These are phyloP conservation scores for Brachionus koreanus DNA, from an alignment of 1,140 invertebrate species.

Conservation along the genomic window DNA sequence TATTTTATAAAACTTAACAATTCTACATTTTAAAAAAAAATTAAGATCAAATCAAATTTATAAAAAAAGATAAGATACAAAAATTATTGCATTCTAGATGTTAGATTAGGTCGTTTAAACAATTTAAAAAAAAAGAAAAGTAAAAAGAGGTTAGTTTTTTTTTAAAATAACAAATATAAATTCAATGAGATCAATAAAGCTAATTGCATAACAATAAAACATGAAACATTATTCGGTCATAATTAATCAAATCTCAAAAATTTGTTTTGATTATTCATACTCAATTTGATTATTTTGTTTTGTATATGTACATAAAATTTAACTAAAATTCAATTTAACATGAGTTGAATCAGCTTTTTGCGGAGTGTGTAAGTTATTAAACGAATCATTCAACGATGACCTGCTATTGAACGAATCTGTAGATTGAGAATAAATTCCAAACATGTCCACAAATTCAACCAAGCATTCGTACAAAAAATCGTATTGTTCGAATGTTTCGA, in stretches of 20 bases:
- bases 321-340: conserved; percentile 30
- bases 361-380: background rate
- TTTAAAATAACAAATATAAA: background rate
- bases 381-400: conserved; percentile 1
- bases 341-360: background rate
- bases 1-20: background rate
- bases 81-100: background rate
- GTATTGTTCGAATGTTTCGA: conserved; percentile 76
- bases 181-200: background rate
- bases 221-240: background rate
- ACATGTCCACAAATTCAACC: conserved; percentile 30
- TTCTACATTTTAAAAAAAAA: background rate
- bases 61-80: background rate
- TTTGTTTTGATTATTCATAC: background rate
- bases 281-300: background rate
- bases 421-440: conserved; percentile 18
- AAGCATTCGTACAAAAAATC: conserved; percentile 43
- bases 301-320: background rate
- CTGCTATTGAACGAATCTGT: conserved; percentile 16
- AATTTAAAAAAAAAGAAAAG: background rate
- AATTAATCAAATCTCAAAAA: conserved; percentile 5
- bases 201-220: background rate
- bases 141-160: background rate
- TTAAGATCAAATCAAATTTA: background rate
- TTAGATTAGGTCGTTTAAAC: background rate